Evolutionary conservation across 2,113 vertebrate genomes (phyloP).

Genomic region (Loxodonta africana): DNA sequence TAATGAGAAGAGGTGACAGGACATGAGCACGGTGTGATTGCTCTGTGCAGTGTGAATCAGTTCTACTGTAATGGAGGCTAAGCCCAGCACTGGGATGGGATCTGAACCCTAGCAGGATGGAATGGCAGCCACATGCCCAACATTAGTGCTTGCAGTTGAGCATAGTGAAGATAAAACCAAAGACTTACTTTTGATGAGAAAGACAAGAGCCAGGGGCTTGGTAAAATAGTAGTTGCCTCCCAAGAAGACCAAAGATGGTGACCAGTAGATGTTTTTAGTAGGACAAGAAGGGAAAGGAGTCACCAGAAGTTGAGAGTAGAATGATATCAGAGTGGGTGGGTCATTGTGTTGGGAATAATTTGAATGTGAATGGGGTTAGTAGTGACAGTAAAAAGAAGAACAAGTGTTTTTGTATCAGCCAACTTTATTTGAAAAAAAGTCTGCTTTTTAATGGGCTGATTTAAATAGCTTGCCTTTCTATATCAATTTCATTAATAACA

Average conservation of each 20-base stretch:
- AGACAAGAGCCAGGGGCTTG: not conserved
- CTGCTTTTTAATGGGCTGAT: not conserved
- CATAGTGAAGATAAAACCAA: not conserved
- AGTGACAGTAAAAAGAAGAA: not conserved
- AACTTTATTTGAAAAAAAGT: not conserved
- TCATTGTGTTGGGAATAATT: not conserved
- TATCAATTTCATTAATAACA: conserved; percentile 44
- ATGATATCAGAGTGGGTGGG: not conserved
- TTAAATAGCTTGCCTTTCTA: conserved; percentile 25
- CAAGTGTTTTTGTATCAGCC: not conserved
- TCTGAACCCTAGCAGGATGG: not conserved
- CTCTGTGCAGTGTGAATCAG: conserved; percentile 31
- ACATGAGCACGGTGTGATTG: not conserved
- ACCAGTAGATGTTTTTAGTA: not conserved
- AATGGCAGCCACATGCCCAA: not conserved
- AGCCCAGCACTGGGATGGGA: not conserved
- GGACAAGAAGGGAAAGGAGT: not conserved
- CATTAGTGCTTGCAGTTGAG: not conserved
- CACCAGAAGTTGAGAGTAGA: not conserved
- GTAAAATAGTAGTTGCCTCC: not conserved
- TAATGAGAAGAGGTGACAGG: conserved; percentile 47
- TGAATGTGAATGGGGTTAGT: not conserved
- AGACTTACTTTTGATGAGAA: not conserved
- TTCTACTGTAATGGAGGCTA: conserved; percentile 9
- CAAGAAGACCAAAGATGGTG: not conserved